phyloP scores from a whole-genome alignment of 1,140 invertebrate species.

The Antheraea pernyi region DNA sequence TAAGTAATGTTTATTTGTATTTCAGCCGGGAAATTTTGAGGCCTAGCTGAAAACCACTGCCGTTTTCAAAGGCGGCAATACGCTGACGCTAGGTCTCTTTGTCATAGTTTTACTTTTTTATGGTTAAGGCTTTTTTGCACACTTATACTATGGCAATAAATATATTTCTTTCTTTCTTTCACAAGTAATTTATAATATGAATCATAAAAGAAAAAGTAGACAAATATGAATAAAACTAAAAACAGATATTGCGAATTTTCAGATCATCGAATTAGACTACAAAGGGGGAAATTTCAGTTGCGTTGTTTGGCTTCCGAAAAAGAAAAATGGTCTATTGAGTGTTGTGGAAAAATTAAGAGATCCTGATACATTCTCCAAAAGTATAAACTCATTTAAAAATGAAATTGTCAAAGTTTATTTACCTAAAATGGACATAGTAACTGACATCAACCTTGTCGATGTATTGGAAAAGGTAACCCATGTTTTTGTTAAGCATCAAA shows the following conservation, averaged over 20 bases:
- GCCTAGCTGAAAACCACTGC: too few relatives aligned
- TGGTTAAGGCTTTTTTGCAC: too few relatives aligned
- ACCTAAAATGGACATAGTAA: constrained; percentile 14
- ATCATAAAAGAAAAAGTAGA: too few relatives aligned
- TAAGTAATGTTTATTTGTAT: too few relatives aligned
- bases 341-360: constrained; percentile 17
- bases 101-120: too few relatives aligned
- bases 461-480: constrained; percentile 12
- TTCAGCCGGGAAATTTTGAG: too few relatives aligned
- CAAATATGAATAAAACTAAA: too few relatives aligned
- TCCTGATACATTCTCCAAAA: constrained; percentile 7
- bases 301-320: constrained; percentile 16
- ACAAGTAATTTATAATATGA: too few relatives aligned
- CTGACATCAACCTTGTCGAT: constrained; percentile 11
- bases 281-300: constrained; percentile 9
- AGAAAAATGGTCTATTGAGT: constrained; percentile 13
- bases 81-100: too few relatives aligned
- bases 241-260: constrained; percentile 1
- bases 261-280: constrained; percentile 23
- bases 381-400: constrained; percentile 6
- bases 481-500: background rate
- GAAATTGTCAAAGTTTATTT: constrained; percentile 20
- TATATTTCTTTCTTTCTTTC: too few relatives aligned
- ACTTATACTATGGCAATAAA: too few relatives aligned
- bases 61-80: too few relatives aligned